Evolutionary conservation across 2,888 invertebrate species (phyloP), one percentile per base, ranked within the genome.

Genomic region (Theodoxus fluviatilis): DNA sequence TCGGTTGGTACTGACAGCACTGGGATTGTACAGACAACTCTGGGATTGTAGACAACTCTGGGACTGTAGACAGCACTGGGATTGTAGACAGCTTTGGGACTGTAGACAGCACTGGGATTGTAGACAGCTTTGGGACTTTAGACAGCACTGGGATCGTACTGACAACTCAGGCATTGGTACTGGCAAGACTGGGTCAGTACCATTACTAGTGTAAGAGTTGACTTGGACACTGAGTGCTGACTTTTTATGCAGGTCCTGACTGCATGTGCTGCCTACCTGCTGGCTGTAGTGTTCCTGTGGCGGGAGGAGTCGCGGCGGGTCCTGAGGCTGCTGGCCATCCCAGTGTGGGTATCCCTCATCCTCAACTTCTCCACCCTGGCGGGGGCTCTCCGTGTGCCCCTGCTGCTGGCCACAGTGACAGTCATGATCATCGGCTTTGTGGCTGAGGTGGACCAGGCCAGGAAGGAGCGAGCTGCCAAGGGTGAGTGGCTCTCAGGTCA

Each of bases 321-420:
- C 67, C 72, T 88, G 35, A 75, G 78, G 18, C 77, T 78, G 47
- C 73, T 87, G 47, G 91, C 92, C 52, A 89, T 91, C 66, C 90
- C 91, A 12, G 92, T 95, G 0, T 96, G 95, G 95, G 87, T 94
- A 18, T 89, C 93, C 3, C 87, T 94, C 40, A 91, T 93, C 28
- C 91, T 94, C 76, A 94, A 92, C 83, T 80, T 93, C 15, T 92
- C 94, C 61, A 92, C 93, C 78, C 89, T 92, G 47, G 90, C 93
- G 1, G 94, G 94, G 0, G 90, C 92, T 0, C 90, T 93, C 52
- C 92, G 94, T 86, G 91, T 94, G n/a, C 91, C 93, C 63, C 90
- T 92, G 25, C 93, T 94, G 85, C 88, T 92, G 25, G 76, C 91
- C 0, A 88, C 94, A 0, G 92, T 93, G 88, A 83, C 90, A 3